A percentile compares a stretch with the other conserved stretches of the same genome.
Conservation (phyloP, 2,113 vertebrate species). For the Tympanuchus pallidicinctus region DNA sequence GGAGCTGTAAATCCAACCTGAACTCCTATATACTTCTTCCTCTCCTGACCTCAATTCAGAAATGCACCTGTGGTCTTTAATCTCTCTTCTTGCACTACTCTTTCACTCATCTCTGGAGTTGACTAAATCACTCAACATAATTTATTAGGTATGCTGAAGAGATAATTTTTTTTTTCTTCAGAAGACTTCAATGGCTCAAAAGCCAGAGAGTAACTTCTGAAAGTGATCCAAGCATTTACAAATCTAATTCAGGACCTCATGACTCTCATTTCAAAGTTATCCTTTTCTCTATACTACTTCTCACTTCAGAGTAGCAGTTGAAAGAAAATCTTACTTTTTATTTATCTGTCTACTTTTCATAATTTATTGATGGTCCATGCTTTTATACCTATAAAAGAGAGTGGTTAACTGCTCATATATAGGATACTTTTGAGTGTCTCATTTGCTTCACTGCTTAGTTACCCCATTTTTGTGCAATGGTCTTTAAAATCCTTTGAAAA, state of each 20-base stretch:
- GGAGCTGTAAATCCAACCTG: background rate
- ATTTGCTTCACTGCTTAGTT: background rate
- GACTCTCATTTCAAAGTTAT: background rate
- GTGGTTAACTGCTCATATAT: background rate
- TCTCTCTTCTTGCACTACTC: background rate
- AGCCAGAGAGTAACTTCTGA: background rate
- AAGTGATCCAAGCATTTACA: background rate
- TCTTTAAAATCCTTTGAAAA: background rate
- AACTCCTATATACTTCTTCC: background rate
- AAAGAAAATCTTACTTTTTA: background rate
- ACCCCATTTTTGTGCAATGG: accelerated
- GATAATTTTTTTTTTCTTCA: background rate
- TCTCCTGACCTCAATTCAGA: background rate
- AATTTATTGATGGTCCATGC: background rate
- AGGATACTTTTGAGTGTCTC: background rate
- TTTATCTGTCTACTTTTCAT: background rate
- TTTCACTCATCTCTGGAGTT: background rate
- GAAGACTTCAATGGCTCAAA: background rate
- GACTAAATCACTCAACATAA: background rate
- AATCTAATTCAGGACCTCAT: background rate
- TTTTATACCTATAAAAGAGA: background rate
- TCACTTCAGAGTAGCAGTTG: background rate
- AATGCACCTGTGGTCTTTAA: background rate
- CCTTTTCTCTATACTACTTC: background rate
- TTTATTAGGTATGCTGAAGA: background rate